A percentile compares a stretch with the other conserved stretches of the same genome.
Conservation (phyloP, 2,797 vertebrate species). For the Rallus crepitans region DNA sequence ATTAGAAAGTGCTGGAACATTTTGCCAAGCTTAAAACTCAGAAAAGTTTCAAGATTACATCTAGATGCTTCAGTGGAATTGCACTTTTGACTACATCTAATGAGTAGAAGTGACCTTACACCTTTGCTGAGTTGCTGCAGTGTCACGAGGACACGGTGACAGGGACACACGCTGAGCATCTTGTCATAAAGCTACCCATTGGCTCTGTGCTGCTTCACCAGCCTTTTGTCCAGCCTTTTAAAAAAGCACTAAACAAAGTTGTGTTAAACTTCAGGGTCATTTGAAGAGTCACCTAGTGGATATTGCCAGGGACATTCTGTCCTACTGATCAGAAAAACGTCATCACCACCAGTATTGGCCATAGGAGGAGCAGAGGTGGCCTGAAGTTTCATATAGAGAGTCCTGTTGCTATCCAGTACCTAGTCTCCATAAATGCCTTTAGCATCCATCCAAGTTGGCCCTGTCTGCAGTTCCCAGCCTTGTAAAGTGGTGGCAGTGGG, state of each 20-base stretch:
- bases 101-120: slow-evolving; percentile 11
- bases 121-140: neutral
- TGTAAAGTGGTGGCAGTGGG: neutral
- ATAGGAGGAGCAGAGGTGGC: neutral
- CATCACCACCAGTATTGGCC: neutral
- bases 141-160: neutral
- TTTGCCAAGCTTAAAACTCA: neutral
- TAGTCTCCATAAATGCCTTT: neutral
- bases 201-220: neutral
- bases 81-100: neutral
- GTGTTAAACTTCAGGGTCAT: neutral
- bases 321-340: neutral
- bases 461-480: neutral
- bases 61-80: neutral
- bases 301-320: neutral
- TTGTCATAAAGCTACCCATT: neutral
- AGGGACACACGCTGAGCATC: neutral
- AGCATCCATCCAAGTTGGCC: neutral
- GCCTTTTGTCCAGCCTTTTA: neutral
- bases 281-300: neutral
- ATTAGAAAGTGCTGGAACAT: neutral
- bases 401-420: neutral
- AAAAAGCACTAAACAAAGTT: neutral
- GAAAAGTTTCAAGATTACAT: neutral
- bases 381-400: neutral